Evolutionary conservation across 1,140 invertebrate species (phyloP).

Genomic region (Panagrolaimus sp.): DNA sequence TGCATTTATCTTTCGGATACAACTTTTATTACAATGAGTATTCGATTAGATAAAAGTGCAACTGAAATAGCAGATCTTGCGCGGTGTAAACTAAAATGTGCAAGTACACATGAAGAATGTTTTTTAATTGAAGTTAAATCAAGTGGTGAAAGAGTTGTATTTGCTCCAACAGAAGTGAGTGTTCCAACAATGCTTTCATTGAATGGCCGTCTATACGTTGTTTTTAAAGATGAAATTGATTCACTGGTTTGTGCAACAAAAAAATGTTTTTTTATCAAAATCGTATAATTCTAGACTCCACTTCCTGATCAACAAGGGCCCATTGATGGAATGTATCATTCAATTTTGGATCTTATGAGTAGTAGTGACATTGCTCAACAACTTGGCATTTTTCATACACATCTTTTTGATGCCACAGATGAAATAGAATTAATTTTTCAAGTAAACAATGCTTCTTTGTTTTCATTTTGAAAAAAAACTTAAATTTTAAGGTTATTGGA

Average conservation of each 20-base stretch:
- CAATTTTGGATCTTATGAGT: slow-evolving; percentile 70
- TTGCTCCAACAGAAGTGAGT: slow-evolving; percentile 70
- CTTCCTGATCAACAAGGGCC: slow-evolving; percentile 73
- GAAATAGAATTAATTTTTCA: slow-evolving; percentile 68
- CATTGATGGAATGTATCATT: slow-evolving; percentile 64
- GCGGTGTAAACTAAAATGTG: slow-evolving; percentile 69
- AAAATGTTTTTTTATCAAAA: no score
- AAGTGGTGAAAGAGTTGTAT: slow-evolving; percentile 60
- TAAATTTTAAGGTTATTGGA: slow-evolving; percentile 74
- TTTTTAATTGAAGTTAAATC: slow-evolving; percentile 76
- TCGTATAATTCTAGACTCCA: slow-evolving; percentile 63
- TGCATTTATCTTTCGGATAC: slow-evolving; percentile 78
- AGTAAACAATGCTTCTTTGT: slow-evolving; percentile 12
- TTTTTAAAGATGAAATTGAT: slow-evolving; percentile 74
- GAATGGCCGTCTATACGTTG: slow-evolving; percentile 71
- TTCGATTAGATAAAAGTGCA: slow-evolving; percentile 70
- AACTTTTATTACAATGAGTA: slow-evolving; percentile 73
- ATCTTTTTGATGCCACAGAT: slow-evolving; percentile 68
- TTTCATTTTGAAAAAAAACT: no score
- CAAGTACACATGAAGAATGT: slow-evolving; percentile 33
- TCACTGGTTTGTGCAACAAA: slow-evolving; percentile 67
- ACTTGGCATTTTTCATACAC: slow-evolving; percentile 76
- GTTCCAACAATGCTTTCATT: slow-evolving; percentile 71
- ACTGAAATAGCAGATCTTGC: slow-evolving; percentile 70
- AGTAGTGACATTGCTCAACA: slow-evolving; percentile 76